These are phyloP conservation scores for Enteromius treurensis DNA, from an alignment of 2,797 vertebrate genomes.

Conservation along the genomic window DNA sequence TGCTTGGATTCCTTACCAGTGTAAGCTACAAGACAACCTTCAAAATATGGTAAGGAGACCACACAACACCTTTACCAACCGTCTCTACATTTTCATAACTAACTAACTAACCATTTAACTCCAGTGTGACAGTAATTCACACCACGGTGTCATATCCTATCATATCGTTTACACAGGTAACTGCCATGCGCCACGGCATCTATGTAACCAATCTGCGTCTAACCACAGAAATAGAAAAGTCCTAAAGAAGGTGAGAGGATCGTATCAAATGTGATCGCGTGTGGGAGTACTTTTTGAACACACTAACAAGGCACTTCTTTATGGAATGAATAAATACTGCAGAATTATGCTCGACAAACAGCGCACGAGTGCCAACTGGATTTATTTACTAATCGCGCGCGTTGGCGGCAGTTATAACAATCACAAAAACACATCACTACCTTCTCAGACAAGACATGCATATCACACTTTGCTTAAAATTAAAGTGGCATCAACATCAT, in stretches of 20 bases:
- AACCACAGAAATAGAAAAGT: constrained; percentile 77
- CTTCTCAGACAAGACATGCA: background rate
- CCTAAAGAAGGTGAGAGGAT: constrained; percentile 56
- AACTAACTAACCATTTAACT: background rate
- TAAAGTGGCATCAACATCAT: constrained; percentile 22
- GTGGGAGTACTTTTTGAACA: constrained; percentile 7
- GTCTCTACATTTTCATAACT: constrained; percentile 40
- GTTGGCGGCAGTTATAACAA: background rate
- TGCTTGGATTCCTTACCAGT: background rate
- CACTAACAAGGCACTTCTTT: constrained; percentile 1
- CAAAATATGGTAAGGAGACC: background rate
- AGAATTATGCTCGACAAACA: background rate
- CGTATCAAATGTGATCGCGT: constrained; percentile 21
- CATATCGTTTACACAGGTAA: constrained; percentile 74
- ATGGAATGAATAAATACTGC: background rate
- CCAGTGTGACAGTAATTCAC: constrained; percentile 54
- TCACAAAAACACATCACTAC: background rate
- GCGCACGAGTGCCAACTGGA: background rate
- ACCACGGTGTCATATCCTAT: constrained; percentile 61
- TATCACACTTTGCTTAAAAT: background rate
- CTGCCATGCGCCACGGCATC: constrained; percentile 63
- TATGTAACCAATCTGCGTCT: constrained; percentile 72
- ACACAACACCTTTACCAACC: background rate
- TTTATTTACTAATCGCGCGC: constrained; percentile 12
- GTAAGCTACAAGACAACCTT: background rate